phyloP scores from a whole-genome alignment of 2,797 vertebrate species.

The Scomberomorus guttatus region DNA sequence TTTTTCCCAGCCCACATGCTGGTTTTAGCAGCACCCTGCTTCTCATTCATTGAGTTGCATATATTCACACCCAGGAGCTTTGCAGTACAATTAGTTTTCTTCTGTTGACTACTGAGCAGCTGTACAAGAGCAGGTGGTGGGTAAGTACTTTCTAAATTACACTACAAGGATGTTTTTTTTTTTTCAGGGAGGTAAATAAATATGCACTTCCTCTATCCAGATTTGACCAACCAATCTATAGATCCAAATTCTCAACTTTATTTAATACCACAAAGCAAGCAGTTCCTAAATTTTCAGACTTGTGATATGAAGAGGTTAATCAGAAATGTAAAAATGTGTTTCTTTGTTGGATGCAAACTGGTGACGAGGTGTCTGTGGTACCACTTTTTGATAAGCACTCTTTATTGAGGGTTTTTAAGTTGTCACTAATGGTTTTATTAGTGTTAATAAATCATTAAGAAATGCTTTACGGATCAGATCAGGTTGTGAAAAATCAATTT shows the following conservation, averaged over 20 bases:
- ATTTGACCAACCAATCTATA: not conserved
- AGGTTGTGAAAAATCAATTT: not conserved
- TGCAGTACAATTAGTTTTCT: slow-evolving; percentile 57
- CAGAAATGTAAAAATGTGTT: not conserved
- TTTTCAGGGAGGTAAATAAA: slow-evolving; percentile 15
- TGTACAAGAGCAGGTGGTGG: slow-evolving; percentile 66
- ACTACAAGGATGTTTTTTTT: slow-evolving; percentile 27
- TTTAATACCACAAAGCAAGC: not conserved
- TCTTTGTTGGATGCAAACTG: not conserved
- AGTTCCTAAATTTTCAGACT: not conserved
- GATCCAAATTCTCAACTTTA: not conserved
- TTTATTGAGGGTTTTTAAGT: not conserved
- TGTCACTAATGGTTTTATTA: not conserved
- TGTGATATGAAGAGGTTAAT: not conserved
- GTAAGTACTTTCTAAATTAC: slow-evolving; percentile 49
- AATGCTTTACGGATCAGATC: too few species aligned
- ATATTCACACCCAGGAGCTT: slow-evolving; percentile 50
- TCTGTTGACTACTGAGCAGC: slow-evolving; percentile 57
- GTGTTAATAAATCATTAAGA: too few species aligned
- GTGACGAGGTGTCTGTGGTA: not conserved
- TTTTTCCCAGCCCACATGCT: not conserved
- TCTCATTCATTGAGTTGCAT: slow-evolving; percentile 39
- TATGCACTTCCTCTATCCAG: slow-evolving; percentile 20
- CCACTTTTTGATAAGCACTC: not conserved
- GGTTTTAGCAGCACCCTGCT: slow-evolving; percentile 21